Evolutionary conservation across 37 sponge, comb jelly and placozoan genomes (phyloP).

Genomic region (Axinella damicornis): DNA sequence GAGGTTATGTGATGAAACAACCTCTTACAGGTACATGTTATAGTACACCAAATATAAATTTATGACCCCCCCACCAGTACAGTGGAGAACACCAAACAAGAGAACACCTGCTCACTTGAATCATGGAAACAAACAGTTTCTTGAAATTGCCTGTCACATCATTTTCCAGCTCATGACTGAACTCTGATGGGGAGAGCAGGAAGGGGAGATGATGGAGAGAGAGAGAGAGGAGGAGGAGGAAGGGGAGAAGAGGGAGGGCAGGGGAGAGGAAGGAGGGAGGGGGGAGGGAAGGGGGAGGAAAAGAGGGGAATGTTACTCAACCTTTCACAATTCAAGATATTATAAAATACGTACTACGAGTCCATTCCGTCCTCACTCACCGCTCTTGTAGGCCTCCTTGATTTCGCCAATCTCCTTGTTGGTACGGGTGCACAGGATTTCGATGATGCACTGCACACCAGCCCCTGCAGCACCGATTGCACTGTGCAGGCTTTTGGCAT

Average conservation of each 20-base stretch:
- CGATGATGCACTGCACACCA: slow-evolving; percentile 75
- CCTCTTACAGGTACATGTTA: too few relatives aligned
- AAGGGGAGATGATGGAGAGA: neutral
- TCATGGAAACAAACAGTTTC: too few relatives aligned
- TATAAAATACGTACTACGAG: too few relatives aligned
- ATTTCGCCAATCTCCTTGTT: slow-evolving; percentile 65
- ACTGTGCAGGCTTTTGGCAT: slow-evolving; percentile 48
- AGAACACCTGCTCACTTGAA: too few relatives aligned
- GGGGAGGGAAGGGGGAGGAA: neutral
- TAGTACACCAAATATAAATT: too few relatives aligned
- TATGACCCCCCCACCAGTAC: too few relatives aligned
- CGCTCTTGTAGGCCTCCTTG: slow-evolving; percentile 32
- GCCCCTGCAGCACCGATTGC: slow-evolving; percentile 83
- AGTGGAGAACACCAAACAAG: too few relatives aligned
- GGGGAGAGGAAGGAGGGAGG: neutral
- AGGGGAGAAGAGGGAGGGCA: neutral
- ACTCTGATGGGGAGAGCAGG: neutral
- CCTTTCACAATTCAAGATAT: too few relatives aligned
- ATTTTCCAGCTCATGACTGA: neutral
- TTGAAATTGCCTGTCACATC: too few relatives aligned
- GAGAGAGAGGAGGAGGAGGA: neutral
- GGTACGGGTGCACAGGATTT: slow-evolving; percentile 72
- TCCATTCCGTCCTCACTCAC: too few relatives aligned
- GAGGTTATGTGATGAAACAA: too few relatives aligned
- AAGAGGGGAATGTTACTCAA: neutral